These are phyloP conservation scores for Seira ritae DNA, from an alignment of 2,888 invertebrate species.

Conservation along the genomic window DNA sequence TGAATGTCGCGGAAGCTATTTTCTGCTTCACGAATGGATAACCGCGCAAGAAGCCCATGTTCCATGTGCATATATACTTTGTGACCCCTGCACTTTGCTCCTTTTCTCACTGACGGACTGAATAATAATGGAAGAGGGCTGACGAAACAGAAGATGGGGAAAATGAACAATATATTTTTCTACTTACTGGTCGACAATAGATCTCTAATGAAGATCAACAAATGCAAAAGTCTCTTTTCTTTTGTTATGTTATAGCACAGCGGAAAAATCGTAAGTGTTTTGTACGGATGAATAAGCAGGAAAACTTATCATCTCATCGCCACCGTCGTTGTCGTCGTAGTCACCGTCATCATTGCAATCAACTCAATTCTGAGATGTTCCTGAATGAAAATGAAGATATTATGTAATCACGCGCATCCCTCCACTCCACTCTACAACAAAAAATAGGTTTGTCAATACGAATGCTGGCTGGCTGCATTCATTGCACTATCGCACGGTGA, in stretches of 20 bases:
- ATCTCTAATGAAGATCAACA: constrained; percentile 72
- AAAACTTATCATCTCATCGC: constrained; percentile 27
- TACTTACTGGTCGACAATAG: constrained; percentile 66
- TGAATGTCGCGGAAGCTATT: constrained; percentile 63
- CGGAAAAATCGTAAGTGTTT: too few species aligned
- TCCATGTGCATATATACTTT: constrained; percentile 45
- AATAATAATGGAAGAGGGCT: too few species aligned
- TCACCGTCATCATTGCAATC: too few species aligned
- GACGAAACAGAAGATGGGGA: background rate
- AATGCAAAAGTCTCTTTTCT: too few species aligned
- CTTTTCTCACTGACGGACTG: too few species aligned
- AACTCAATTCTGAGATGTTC: too few species aligned
- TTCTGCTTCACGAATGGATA: constrained; percentile 56
- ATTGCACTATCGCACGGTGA: constrained; percentile 7
- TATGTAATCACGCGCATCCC: constrained; percentile 10
- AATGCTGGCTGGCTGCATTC: too few species aligned
- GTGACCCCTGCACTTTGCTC: constrained; percentile 70
- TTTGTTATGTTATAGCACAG: too few species aligned
- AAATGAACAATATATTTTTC: constrained; percentile 25
- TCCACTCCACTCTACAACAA: background rate
- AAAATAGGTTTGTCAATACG: too few species aligned
- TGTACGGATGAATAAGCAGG: constrained; percentile 46
- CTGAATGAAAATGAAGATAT: background rate
- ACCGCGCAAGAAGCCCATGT: too few species aligned
- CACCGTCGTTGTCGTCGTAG: constrained; percentile 1